Base-by-base conservation (phyloP, 2,113 vertebrate species). In the Melanerpes formicivorus region DNA sequence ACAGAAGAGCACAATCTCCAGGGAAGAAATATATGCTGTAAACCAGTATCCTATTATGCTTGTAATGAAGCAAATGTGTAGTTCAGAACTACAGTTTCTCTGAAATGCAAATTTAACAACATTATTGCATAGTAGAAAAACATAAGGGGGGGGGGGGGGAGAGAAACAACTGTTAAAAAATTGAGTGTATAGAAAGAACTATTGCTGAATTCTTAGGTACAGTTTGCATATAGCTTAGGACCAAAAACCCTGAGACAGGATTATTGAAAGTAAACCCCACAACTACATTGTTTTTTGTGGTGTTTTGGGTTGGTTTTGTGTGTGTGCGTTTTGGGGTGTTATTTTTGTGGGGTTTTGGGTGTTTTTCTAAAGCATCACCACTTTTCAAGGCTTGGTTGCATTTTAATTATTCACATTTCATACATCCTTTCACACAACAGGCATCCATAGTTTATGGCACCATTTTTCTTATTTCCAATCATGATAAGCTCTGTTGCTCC, bases 321-420 rank as follows among this genome's bases (percentile, higher is more conserved):
- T 16, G 42, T 44, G 42, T 42, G 42, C 14, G 42, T 44, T 14
- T 44, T 14, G 42, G 42, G 42, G 42, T 42, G 42, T 42, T 42
- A 13, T 42, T 42, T 42, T 42, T 11, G 42, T 42, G 42, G 14
- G 14, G 15, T 44, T 15, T 15, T 44, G 5, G 13, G 42, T 44
- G 42, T 16, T 54, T 26, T 3, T 4, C 1, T 7, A 54, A 66
- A 90, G 80, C 72, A 66, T 3, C 67, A 91, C 34, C 21, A 52
- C 27, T 64, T 3, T 26, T 80, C 9, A 65, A 91, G 15, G 69
- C 65, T 84, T 75, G 29, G 74, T 62, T 87, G 15, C 29, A 79
- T 84, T 93, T 92, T 88, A 88, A 81, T 84, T 55, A 88, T 86
- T 89, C 18, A 9, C 46, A 56, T 70, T 79, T 91, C 58, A 72